phyloP scores from a whole-genome alignment of 2,113 vertebrate genomes.

The Pygoscelis adeliae region DNA sequence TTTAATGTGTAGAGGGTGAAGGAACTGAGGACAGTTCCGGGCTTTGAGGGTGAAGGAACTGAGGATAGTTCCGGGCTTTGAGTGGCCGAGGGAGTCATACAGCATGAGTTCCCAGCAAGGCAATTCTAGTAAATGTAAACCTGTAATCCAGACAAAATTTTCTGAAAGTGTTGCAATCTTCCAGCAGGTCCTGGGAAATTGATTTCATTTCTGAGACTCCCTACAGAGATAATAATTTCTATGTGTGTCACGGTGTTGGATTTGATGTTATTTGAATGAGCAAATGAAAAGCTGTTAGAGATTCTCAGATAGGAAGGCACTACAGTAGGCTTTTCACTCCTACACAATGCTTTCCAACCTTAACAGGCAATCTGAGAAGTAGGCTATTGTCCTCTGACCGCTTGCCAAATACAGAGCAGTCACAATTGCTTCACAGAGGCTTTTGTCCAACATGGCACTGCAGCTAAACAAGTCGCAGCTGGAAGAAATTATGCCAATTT shows the following conservation, averaged over 20 bases:
- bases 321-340: background rate
- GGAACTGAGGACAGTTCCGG: background rate
- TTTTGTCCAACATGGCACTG: background rate
- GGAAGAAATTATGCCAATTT: background rate
- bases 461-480: background rate
- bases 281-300: background rate
- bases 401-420: constrained; percentile 2
- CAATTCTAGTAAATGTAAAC: constrained; percentile 17
- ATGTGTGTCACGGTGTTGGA: background rate
- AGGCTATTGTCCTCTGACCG: background rate
- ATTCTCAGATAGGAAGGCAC: background rate
- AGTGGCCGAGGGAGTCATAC: background rate
- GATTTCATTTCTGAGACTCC: background rate
- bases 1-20: background rate
- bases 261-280: background rate
- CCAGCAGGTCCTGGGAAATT: background rate
- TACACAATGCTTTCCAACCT: background rate
- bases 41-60: background rate
- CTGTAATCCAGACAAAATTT: background rate
- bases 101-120: background rate
- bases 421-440: constrained; percentile 2
- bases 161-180: constrained; percentile 26
- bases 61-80: background rate
- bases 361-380: background rate
- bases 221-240: background rate